Conservation (phyloP, 2,113 vertebrate genomes). For the Centropus bengalensis region DNA sequence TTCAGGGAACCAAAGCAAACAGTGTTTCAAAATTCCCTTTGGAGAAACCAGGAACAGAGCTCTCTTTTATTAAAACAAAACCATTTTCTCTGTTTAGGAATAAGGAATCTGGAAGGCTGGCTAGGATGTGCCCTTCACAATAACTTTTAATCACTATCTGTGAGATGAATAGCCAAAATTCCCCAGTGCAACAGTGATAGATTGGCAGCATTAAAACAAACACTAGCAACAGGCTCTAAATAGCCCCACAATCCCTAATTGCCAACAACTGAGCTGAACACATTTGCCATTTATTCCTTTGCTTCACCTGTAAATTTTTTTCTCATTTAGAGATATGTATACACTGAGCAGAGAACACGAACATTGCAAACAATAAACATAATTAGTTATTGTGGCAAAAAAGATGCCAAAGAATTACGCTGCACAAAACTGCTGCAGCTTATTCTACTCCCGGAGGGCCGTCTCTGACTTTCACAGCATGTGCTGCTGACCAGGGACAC, state of each 20-base stretch:
- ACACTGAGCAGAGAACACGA: not conserved
- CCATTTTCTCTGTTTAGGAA: not conserved
- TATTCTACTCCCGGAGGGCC: not conserved
- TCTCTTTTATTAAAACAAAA: slow-evolving; percentile 32
- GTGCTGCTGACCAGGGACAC: not conserved
- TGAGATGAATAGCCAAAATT: not conserved
- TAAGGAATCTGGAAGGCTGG: not conserved
- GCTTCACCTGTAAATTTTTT: not conserved
- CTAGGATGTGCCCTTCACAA: slow-evolving; percentile 7
- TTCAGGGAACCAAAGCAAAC: slow-evolving; percentile 30
- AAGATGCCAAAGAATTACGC: not conserved
- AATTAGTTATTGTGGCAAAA: not conserved
- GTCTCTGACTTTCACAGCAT: not conserved
- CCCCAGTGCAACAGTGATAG: not conserved
- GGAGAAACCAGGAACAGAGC: slow-evolving; percentile 24
- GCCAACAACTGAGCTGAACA: not conserved
- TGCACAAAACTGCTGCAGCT: not conserved
- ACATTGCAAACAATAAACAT: not conserved
- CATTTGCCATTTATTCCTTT: not conserved
- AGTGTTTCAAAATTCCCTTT: slow-evolving; percentile 21
- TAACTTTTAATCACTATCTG: not conserved
- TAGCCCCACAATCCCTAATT: not conserved
- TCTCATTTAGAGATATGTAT: not conserved
- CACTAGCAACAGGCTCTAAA: not conserved
- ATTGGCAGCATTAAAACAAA: not conserved